phyloP scores from a whole-genome alignment of 2,888 invertebrate species.

The Myopa testacea region DNA sequence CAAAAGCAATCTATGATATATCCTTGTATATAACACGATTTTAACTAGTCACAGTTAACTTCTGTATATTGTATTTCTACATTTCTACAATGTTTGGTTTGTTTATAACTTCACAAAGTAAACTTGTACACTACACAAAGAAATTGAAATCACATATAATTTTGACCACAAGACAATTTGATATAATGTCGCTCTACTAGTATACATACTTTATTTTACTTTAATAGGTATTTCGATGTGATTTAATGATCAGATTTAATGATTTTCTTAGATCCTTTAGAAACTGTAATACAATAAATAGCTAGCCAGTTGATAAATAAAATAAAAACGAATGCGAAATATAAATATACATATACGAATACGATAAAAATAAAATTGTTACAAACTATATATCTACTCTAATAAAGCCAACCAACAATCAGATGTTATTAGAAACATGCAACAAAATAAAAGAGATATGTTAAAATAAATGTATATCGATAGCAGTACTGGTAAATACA shows the following conservation, averaged over 20 bases:
- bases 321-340: conserved; percentile 7
- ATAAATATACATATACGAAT: neutral
- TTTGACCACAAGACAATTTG: no score
- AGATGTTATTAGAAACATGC: conserved; percentile 11
- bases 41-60: no score
- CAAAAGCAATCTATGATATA: no score
- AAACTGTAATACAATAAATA: conserved; percentile 26
- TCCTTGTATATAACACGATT: no score
- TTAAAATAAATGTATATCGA: neutral
- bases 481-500: neutral
- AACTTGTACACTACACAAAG: no score
- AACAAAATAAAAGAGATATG: conserved; percentile 9
- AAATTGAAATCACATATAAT: no score
- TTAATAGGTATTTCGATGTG: neutral
- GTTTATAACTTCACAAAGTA: no score
- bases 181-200: no score
- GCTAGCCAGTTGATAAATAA: conserved; percentile 30
- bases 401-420: conserved; percentile 8
- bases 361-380: neutral
- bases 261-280: neutral
- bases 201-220: neutral
- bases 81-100: no score
- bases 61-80: no score
- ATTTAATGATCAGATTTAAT: no score
- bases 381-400: conserved; percentile 1